Evolutionary conservation across 2,113 vertebrate species (phyloP), one percentile per base, ranked within the genome.

Genomic region (Pangasianodon hypophthalmus): DNA sequence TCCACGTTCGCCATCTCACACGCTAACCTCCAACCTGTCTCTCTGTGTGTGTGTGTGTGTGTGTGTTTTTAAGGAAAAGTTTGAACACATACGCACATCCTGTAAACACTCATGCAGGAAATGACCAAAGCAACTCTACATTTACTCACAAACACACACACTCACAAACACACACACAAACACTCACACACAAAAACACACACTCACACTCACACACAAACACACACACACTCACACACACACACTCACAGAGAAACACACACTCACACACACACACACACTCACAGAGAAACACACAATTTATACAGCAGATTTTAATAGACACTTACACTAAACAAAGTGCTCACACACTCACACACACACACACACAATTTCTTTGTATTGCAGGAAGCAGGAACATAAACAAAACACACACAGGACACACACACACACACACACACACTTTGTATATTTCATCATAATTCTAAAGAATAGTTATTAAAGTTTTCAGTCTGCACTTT

Each of bases 1-100:
- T 95, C 95, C 6, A 88, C 62, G 21, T 89, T 88, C 2, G 5
- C 93, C 96, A 96, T 96, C 67, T 86, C 71, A 56, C 81, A 71
- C 29, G 29, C 75, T 5, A 4, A 18, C 46, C 26, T 56, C n/a
- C 54, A 41, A 58, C 54, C 79, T 14, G 54, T 9, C 11, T 16
- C n/a, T 19, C 11, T 56, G 29, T 75, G 14, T 37, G 29, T 37
- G 29, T 75, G 32, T 41, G n/a, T 58, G n/a, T 48, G 41, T 62
- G 60, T 48, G 26, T 16, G 60, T 48, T 29, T 52, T 16, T 19
- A 9, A 1, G 29, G 29, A 80, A 29, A 79, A 52, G 26, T 52
- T 37, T 54, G 16, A 19, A 71, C 2, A 86, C 67, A 86, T 7
- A 86, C n/a, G 6, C 85, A 86, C 64, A 54, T 71, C 64, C 85